Evolutionary conservation across 2,113 vertebrate genomes (phyloP).

Genomic region (Scomber japonicus): DNA sequence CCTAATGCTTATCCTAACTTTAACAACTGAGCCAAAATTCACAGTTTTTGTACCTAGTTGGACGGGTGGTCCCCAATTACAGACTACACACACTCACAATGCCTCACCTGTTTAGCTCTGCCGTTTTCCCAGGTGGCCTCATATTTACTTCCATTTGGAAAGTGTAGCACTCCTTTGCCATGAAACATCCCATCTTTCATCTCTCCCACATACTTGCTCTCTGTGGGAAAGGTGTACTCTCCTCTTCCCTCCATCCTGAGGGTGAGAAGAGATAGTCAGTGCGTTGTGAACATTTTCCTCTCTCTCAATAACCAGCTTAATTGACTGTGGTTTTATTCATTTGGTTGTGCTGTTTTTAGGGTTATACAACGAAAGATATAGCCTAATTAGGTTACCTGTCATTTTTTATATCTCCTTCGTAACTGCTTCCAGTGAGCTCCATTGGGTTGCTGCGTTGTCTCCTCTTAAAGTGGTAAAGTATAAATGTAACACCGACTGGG

Average conservation of each 20-base stretch:
- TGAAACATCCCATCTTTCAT: constrained; percentile 94
- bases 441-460: constrained; percentile 56
- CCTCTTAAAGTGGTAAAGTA: background rate
- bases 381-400: constrained; percentile 80
- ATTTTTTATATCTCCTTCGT: constrained; percentile 80
- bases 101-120: constrained; percentile 84
- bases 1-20: no score
- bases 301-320: background rate
- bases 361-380: background rate
- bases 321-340: no score
- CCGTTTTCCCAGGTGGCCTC: constrained; percentile 91
- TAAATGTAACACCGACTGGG: background rate
- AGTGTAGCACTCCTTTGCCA: constrained; percentile 89
- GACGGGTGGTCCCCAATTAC: no score
- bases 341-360: background rate
- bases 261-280: background rate
- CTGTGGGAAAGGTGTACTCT: constrained; percentile 87
- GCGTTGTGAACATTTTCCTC: background rate
- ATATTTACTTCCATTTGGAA: constrained; percentile 87
- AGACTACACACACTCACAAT: constrained; percentile 7
- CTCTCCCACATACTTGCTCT: constrained; percentile 88
- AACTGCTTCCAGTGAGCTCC: constrained; percentile 87
- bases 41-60: no score
- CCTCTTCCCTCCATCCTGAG: constrained; percentile 93
- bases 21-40: no score